phyloP scores from a whole-genome alignment of 2,888 invertebrate species.

The Pristionchus mayeri region DNA sequence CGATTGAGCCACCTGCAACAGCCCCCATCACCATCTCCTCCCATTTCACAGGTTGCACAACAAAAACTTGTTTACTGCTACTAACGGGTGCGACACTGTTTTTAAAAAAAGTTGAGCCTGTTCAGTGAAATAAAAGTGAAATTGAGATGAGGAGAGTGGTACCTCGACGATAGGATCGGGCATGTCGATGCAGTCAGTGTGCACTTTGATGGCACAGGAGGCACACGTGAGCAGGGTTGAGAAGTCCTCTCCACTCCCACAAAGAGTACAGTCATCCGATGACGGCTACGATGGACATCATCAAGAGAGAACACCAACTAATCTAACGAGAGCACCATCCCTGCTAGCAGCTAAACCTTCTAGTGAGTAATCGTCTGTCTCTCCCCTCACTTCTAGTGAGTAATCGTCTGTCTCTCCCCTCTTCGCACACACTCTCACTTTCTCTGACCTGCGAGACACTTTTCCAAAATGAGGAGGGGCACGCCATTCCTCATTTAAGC shows the following conservation, averaged over 20 bases:
- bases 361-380: neutral
- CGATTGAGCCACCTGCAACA: slow-evolving; percentile 82
- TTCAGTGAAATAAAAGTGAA: neutral
- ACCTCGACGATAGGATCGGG: slow-evolving; percentile 85
- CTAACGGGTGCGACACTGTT: too few relatives aligned
- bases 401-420: too few relatives aligned
- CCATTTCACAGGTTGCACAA: too few relatives aligned
- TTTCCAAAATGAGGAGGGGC: too few relatives aligned
- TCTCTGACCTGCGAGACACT: too few relatives aligned
- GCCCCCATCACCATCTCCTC: too few relatives aligned
- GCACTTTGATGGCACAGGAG: slow-evolving; percentile 77
- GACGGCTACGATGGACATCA: neutral
- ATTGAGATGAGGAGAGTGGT: neutral
- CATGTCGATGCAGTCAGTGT: slow-evolving; percentile 90
- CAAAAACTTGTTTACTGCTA: too few relatives aligned
- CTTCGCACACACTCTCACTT: too few relatives aligned
- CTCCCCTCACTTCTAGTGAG: neutral
- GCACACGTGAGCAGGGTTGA: slow-evolving; percentile 54
- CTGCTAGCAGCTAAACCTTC: neutral
- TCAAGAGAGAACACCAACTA: too few relatives aligned
- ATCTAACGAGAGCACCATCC: too few relatives aligned
- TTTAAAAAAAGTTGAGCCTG: neutral
- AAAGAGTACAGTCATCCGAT: slow-evolving; percentile 51
- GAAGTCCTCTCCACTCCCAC: slow-evolving; percentile 41
- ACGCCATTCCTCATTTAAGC: too few relatives aligned